A percentile compares a stretch with the other conserved stretches of the same genome.
Evolutionary conservation across 2,888 invertebrate species (phyloP).

Genomic region (Apamea monoglypha): DNA sequence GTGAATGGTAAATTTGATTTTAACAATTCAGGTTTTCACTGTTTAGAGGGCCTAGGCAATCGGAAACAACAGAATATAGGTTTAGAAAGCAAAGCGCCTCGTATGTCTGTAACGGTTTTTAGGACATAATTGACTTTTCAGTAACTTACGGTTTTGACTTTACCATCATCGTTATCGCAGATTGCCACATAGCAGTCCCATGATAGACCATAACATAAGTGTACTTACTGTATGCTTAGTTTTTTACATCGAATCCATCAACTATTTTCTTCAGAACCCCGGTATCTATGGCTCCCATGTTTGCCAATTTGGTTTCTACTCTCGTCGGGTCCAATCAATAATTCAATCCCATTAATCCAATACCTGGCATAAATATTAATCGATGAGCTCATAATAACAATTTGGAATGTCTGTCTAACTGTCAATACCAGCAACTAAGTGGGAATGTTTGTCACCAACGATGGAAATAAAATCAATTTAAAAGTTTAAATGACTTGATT

Average conservation of each 20-base stretch:
- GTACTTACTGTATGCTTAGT: not conserved
- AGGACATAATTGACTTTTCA: not conserved
- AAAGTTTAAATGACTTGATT: not conserved
- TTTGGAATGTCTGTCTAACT: conserved; percentile 50
- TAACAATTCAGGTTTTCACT: not conserved
- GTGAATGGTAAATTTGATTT: not conserved
- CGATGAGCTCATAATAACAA: conserved; percentile 55
- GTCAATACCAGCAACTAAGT: conserved; percentile 26
- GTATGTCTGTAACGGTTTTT: not conserved
- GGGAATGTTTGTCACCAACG: conserved; percentile 5
- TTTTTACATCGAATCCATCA: not conserved
- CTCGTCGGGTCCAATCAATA: conserved; percentile 50
- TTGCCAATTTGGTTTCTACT: conserved; percentile 40
- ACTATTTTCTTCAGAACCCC: not conserved
- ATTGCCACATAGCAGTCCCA: not conserved
- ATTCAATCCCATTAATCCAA: conserved; percentile 51
- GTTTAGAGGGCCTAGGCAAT: not conserved
- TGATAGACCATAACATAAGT: not conserved
- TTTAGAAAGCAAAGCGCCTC: not conserved
- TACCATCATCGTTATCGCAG: not conserved
- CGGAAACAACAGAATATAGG: not conserved
- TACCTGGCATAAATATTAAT: conserved; percentile 53
- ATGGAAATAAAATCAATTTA: not conserved
- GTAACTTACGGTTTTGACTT: not conserved
- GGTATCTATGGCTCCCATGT: not conserved